Evolutionary conservation across 2,113 vertebrate species (phyloP), one percentile per base, ranked within the genome.

Genomic region (Dipodomys stephensi): DNA sequence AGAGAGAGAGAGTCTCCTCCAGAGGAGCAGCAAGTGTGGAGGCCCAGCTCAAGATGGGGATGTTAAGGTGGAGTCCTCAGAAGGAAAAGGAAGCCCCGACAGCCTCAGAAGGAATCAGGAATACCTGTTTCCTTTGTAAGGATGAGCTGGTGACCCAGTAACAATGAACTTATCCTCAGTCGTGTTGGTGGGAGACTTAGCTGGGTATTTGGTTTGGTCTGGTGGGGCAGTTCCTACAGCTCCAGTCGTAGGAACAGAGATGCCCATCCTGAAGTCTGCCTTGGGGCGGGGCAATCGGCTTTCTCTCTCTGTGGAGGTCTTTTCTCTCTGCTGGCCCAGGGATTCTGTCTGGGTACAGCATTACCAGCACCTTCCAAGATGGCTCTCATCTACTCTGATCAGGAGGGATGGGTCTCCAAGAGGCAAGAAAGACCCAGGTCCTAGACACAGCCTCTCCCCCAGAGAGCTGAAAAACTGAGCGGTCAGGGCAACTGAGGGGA

Each of bases 401-500:
- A 9, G 60, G 81, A 25, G 39, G 39, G 28, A 9, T n/a, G 18
- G 62, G 69, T 60, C 83, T 81, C 69, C 1, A 12, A 5, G 23
- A n/a, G 27, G 10, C 81, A 6, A 7, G 53, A 32, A 57, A 46
- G 57, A 49, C 71, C 87, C 0, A 8, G 81, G 76, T 27, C 49
- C 4, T 6, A 27, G 28, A 35, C 83, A 28, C n/a, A 7, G 73
- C 83, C 80, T n/a, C 18, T 27, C 39, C 7, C 8, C 19, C 7
- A 18, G 90, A 46, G 18, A 53, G 25, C 23, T 23, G 81, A 57
- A 46, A 80, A 89, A 87, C 46, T 4, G 68, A 53, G 86, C 93
- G 64, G 88, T 67, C 91, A 11, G 92, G 86, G 94, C 92, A n/a
- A 69, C 46, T 16, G 81, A 86, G 83, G 88, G 83, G 85, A 62